Base-by-base conservation (phyloP, 2,113 vertebrate genomes). In the Triplophysa siluroides region DNA sequence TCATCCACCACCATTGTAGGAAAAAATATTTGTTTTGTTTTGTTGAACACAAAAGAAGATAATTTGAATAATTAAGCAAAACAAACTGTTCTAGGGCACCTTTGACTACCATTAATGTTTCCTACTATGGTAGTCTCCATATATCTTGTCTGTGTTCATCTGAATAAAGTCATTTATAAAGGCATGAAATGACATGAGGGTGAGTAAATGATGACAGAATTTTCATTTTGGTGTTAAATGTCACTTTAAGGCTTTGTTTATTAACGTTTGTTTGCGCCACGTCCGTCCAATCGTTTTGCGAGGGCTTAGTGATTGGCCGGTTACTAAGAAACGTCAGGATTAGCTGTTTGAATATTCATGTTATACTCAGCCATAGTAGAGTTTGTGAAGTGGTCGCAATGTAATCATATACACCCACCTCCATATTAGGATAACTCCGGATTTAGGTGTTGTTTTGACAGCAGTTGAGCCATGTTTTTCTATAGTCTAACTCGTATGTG, bases 371-470 rank as follows among this genome's bases (percentile, higher is more conserved):
- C 16, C 18, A 38, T 29, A 29, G 50, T 52, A 52, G 14, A 52
- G n/a, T 21, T 21, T 58, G 54, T 21, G 13, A 13, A 18, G 16
- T 14, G 50, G 72, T 47, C 3, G 43, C 8, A 23, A 21, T 63
- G 21, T 19, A 65, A 29, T 45, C 6, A 52, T 12, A 60, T 68
- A 79, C 23, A 58, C 74, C 61, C 50, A 24, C 16, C 13, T 43
- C 71, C 64, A 76, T 26, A 69, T 83, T 52, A 21, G 63, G 77
- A 45, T n/a, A 68, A 72, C 29, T 26, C 18, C 24, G 33, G 45
- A 16, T 4, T 24, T 45, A 4, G 29, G 26, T 64, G 45, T 60
- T 75, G 72, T 76, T 76, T 73, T 68, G 50, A 66, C 50, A 18
- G 50, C 38, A 18, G 64, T 60, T 67, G 47, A 12, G 52, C 13